These are phyloP conservation scores for Meteorus sp. DNA, from an alignment of 1,140 invertebrate genomes.

Conservation along the genomic window DNA sequence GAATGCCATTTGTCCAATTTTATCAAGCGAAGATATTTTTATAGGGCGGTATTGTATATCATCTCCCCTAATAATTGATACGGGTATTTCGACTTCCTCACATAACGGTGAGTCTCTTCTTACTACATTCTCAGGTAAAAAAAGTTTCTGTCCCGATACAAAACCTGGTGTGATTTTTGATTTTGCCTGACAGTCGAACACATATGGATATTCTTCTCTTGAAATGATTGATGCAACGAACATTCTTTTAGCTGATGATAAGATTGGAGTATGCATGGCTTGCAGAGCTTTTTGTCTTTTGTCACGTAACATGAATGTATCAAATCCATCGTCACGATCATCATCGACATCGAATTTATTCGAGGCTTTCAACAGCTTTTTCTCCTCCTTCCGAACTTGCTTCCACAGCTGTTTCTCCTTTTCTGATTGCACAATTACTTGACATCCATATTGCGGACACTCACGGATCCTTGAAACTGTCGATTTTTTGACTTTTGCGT, in stretches of 20 bases:
- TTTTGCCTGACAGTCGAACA: slow-evolving; percentile 76
- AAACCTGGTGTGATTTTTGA: slow-evolving; percentile 74
- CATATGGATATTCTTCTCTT: slow-evolving; percentile 76
- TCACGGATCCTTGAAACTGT: slow-evolving; percentile 30
- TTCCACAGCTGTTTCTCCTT: slow-evolving; percentile 82
- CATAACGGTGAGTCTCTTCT: slow-evolving; percentile 72
- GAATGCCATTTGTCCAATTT: slow-evolving; percentile 86
- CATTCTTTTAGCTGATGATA: slow-evolving; percentile 38
- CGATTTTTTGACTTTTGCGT: slow-evolving; percentile 47
- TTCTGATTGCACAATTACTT: slow-evolving; percentile 82
- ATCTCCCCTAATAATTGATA: slow-evolving; percentile 66
- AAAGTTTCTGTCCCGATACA: slow-evolving; percentile 77
- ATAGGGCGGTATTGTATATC: slow-evolving; percentile 71
- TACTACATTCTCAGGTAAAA: slow-evolving; percentile 76
- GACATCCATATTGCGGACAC: slow-evolving; percentile 66
- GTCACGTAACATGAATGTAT: slow-evolving; percentile 51
- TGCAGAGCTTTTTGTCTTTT: slow-evolving; percentile 57
- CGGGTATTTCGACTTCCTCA: slow-evolving; percentile 89
- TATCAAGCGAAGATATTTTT: slow-evolving; percentile 75
- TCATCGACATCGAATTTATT: slow-evolving; percentile 61
- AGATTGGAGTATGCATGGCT: slow-evolving; percentile 51
- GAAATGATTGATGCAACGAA: slow-evolving; percentile 39
- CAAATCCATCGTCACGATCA: slow-evolving; percentile 58
- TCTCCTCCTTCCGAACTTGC: slow-evolving; percentile 86
- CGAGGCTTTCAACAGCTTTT: slow-evolving; percentile 70